Evolutionary conservation across 2,888 invertebrate genomes (phyloP), one percentile per base, ranked within the genome.

Genomic region (Amaurobius ferox): DNA sequence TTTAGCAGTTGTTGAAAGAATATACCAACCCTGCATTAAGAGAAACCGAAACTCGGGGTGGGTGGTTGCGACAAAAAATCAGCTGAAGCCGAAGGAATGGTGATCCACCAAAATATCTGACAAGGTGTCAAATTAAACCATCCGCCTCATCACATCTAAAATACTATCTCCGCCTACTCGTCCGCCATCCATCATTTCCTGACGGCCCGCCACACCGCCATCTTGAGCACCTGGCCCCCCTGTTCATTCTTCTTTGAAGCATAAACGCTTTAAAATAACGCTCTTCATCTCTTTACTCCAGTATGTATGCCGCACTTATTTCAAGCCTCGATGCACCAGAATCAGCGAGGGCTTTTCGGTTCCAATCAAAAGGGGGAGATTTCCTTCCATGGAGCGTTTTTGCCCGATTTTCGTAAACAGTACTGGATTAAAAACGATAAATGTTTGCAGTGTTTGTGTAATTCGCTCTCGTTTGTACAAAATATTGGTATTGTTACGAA

Each of bases 181-280:
- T 35, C 67, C 44, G 67, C 39, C n/a, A 80, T 80, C 74, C 80
- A 80, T 80, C 80, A 80, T 80, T 23, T 30, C n/a, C 5, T 48
- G 79, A 80, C 79, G 55, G 11, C 67, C 44, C 28, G 32, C 44
- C 13, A 68, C 30, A 68, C 28, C 74, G 68, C 68, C 68, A 81
- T 74, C 74, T 81, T 81, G 68, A 68, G 44, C 81, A 81, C 74
- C 81, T 81, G 81, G 81, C 35, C 32, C 11, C 16, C 13, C n/a
- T 32, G 26, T n/a, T 29, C 29, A 66, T 72, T 79, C 66, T 40
- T 66, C 32, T n/a, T 5, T 13, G 23, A 9, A 39, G 23, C 32
- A 67, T 16, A 5, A 23, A 23, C 67, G 23, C 30, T 72, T 74
- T 23, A 30, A 35, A 64, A 68, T 77, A 55, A 77, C 67, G 67